Base-by-base conservation (phyloP, 2,888 invertebrate species). In the Cantharis flavilabris region DNA sequence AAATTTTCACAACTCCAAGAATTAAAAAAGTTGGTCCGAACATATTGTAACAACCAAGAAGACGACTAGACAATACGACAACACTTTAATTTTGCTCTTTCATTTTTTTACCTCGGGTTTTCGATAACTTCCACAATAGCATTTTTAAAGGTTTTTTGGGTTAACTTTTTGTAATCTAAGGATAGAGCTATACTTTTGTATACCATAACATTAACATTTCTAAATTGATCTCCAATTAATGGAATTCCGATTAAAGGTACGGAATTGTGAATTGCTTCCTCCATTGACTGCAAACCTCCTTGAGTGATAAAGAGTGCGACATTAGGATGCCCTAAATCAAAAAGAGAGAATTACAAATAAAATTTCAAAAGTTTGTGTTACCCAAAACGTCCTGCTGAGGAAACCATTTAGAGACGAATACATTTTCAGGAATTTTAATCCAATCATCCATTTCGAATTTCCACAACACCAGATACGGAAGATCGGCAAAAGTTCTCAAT, bases 251-350 rank as follows among this genome's bases (percentile, higher is more conserved):
- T 83, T 0, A 89, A 76, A 3, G 89, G 89, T 0, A 89, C 87
- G 63, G 85, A 87, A 2, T 86, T 86, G 23, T 83, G 83, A n/a
- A 89, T 86, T 2, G 89, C 87, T 78, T 90, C 89, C 14, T 89
- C 88, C 0, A 88, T 84, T 0, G 89, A 89, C 71, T 89, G 89
- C 2, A 89, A 79, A 5, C 90, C 90, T 67, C 89, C 89, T 85
- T 89, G 89, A 0, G 88, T 89, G 67, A 89, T 87, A 71, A 90
- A 90, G 1, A 89, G 74, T 76, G 89, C 89, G 0, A 90, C 76
- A 72, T 90, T 90, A 13, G 86, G 86, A 81, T 90, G 89, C 14
- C 80, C 82, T 83, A 64, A 30, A 13, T 33, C 20, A 20, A 20
- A 20, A 20, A 20, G 3, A 0, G 2, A 20, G 20, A 3, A 20